Conservation (phyloP, 2,113 vertebrate genomes). For the Oostethus manadensis region DNA sequence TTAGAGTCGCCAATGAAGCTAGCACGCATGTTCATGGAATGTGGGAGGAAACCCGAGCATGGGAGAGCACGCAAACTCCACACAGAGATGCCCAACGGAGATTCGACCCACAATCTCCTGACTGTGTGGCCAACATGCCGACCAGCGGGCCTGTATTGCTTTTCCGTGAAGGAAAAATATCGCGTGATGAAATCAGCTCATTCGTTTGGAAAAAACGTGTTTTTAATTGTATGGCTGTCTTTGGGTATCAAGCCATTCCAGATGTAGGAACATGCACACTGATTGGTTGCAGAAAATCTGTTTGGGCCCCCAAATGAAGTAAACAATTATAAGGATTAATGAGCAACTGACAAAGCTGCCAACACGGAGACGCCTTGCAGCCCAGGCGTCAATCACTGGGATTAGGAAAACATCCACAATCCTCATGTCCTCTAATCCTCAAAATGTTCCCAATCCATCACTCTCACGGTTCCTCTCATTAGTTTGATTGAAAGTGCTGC, state of each 20-base stretch:
- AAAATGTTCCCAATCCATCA: constrained; percentile 23
- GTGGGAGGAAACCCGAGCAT: no score
- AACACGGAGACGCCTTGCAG: constrained; percentile 49
- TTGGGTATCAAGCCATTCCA: neutral
- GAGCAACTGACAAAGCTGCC: constrained; percentile 49
- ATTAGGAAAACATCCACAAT: constrained; percentile 53
- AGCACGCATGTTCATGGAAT: no score
- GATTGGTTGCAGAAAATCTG: constrained; percentile 16
- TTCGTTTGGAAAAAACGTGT: no score
- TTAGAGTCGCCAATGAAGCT: no score
- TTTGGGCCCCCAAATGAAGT: constrained; percentile 29
- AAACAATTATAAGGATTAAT: constrained; percentile 57
- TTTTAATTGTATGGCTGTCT: no score
- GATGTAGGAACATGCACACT: constrained; percentile 1
- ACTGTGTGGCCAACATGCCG: no score
- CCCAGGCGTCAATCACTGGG: constrained; percentile 54
- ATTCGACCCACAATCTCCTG: no score
- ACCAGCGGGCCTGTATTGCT: no score
- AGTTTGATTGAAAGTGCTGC: neutral
- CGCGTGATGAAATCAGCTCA: no score
- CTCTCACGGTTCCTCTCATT: constrained; percentile 1
- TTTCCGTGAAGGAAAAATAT: no score
- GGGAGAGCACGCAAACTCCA: no score
- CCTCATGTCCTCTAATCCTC: constrained; percentile 35
- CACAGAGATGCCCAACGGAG: no score